phyloP scores from a whole-genome alignment of 2,113 vertebrate genomes.

The Pagrus major region DNA sequence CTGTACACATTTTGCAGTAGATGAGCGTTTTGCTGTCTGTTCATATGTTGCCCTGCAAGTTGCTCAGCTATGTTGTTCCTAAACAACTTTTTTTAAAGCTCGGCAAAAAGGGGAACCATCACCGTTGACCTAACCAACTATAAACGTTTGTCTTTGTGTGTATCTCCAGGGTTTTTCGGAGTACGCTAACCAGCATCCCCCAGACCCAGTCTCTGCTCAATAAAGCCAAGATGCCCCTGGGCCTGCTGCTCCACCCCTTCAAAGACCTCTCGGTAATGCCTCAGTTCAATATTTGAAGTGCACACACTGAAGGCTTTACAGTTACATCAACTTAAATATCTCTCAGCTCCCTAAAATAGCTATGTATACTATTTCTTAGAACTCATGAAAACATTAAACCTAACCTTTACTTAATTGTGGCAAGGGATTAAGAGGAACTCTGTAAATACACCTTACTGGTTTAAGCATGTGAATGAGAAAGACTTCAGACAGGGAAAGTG shows the following conservation, averaged over 20 bases:
- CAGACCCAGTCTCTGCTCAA: conserved; percentile 96
- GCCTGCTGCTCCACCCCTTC: conserved; percentile 96
- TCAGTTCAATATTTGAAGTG: conserved; percentile 8
- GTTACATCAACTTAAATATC: background rate
- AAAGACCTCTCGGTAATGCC: conserved; percentile 94
- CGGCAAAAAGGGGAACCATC: background rate
- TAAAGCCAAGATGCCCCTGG: conserved; percentile 98
- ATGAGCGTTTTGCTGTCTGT: background rate
- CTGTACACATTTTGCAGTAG: background rate
- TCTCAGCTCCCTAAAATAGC: background rate
- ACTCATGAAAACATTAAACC: background rate
- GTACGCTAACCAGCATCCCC: conserved; percentile 95
- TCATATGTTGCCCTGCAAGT: background rate
- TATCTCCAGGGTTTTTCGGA: conserved; percentile 91
- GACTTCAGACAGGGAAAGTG: background rate
- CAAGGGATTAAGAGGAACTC: background rate
- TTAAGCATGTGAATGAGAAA: background rate
- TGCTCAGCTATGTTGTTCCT: background rate
- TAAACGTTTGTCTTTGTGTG: conserved; percentile 13
- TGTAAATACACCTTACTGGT: background rate
- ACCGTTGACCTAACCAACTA: background rate
- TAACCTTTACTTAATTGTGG: background rate
- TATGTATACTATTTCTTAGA: background rate
- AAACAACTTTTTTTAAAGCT: background rate
- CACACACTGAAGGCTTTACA: background rate